Conservation (phyloP, 2,797 vertebrate species). For the Mus minutoides region DNA sequence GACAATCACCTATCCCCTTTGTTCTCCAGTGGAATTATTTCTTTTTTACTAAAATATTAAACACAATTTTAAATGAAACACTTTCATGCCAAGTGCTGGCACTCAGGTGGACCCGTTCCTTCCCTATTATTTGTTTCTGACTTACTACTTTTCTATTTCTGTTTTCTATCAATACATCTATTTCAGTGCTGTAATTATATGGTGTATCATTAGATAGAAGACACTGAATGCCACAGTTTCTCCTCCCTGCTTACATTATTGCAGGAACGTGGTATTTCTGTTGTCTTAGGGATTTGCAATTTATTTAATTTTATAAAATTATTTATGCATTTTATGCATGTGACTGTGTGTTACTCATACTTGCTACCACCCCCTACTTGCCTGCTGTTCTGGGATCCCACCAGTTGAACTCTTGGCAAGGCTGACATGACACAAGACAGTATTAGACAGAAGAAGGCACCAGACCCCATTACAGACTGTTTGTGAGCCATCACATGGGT, state of each 20-base stretch:
- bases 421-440: not conserved
- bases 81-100: not conserved
- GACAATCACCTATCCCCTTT: not conserved
- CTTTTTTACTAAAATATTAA: conserved; percentile 31
- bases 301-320: too few relatives aligned
- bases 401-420: not conserved
- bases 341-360: too few relatives aligned
- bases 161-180: not conserved
- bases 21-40: not conserved
- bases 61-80: conserved; percentile 14
- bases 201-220: too few relatives aligned
- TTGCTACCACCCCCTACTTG: not conserved
- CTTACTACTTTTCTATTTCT: not conserved
- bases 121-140: not conserved
- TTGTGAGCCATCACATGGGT: too few relatives aligned
- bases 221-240: not conserved
- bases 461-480: too few relatives aligned
- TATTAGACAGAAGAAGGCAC: too few relatives aligned
- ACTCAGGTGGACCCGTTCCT: not conserved
- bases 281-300: not conserved
- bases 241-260: too few relatives aligned
- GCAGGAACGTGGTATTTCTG: not conserved
- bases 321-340: too few relatives aligned
- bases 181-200: not conserved
- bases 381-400: not conserved